Conservation (phyloP, 1,140 invertebrate species). For the Tetragonula clypearis region DNA sequence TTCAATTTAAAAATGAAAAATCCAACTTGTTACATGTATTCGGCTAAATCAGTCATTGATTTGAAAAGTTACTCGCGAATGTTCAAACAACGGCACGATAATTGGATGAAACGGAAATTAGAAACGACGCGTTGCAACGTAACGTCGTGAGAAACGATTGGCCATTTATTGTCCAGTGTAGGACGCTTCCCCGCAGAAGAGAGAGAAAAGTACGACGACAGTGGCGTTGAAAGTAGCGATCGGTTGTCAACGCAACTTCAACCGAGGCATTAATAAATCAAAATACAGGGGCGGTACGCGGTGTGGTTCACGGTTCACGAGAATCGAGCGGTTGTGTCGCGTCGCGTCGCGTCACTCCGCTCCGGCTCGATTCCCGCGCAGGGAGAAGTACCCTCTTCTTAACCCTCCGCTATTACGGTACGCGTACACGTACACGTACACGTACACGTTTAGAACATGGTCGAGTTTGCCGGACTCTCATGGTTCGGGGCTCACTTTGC, state of each 20-base stretch:
- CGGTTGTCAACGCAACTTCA: constrained; percentile 48
- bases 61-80: no score
- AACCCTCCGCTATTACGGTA: constrained; percentile 31
- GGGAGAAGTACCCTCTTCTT: constrained; percentile 44
- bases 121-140: not conserved
- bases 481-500: constrained; percentile 9
- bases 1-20: no score
- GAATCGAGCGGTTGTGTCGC: constrained; percentile 4
- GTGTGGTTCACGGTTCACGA: constrained; percentile 12
- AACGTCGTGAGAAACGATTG: not conserved
- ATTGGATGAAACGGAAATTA: no score
- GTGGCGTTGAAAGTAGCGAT: constrained; percentile 30
- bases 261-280: constrained; percentile 41
- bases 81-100: no score
- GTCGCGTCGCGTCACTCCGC: not conserved
- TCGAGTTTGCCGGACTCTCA: constrained; percentile 23
- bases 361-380: constrained; percentile 13
- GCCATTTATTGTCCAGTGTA: not conserved
- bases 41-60: no score
- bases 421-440: no score
- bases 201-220: not conserved
- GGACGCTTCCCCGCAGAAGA: not conserved
- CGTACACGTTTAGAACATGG: constrained; percentile 28
- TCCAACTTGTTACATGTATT: no score
- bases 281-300: not conserved